Percentiles rank a stretch among this genome's conserved stretches.
phyloP scores from a whole-genome alignment of 2,113 vertebrate species.

The Callopanchax toddi region DNA sequence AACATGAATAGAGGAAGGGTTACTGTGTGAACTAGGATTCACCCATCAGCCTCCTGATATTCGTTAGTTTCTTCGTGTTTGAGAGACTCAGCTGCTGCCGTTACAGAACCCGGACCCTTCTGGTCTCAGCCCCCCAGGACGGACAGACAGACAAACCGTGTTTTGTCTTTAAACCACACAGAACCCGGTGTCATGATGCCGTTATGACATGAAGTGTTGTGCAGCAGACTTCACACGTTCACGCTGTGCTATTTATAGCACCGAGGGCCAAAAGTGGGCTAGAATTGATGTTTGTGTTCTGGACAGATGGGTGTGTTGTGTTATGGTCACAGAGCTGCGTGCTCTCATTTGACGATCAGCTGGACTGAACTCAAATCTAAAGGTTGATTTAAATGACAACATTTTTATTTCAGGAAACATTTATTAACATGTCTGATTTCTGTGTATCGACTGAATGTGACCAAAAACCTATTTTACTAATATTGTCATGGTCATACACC shows the following conservation, averaged over 20 bases:
- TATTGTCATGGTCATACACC: too few relatives aligned
- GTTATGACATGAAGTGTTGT: constrained; percentile 49
- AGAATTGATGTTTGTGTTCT: constrained; percentile 39
- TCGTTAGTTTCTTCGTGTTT: neutral
- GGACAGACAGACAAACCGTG: constrained; percentile 12
- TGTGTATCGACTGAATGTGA: too few relatives aligned
- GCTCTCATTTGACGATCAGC: neutral
- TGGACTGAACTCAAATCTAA: neutral
- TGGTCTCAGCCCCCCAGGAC: neutral
- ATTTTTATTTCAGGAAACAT: too few relatives aligned
- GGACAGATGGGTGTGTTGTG: neutral
- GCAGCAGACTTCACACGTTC: constrained; percentile 33
- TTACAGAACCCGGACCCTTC: constrained; percentile 1
- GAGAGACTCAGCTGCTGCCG: constrained; percentile 18
- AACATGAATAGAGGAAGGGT: too few relatives aligned
- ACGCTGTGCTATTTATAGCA: constrained; percentile 59
- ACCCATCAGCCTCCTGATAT: too few relatives aligned
- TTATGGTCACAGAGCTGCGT: neutral
- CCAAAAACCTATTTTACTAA: too few relatives aligned
- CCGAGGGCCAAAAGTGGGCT: constrained; percentile 25
- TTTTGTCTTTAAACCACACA: constrained; percentile 15
- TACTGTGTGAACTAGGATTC: too few relatives aligned
- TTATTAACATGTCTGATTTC: too few relatives aligned
- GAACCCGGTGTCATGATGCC: constrained; percentile 47
- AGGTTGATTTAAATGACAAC: neutral